Base-by-base conservation (phyloP, 1,140 invertebrate species). In the Sminthurinus signatus region DNA sequence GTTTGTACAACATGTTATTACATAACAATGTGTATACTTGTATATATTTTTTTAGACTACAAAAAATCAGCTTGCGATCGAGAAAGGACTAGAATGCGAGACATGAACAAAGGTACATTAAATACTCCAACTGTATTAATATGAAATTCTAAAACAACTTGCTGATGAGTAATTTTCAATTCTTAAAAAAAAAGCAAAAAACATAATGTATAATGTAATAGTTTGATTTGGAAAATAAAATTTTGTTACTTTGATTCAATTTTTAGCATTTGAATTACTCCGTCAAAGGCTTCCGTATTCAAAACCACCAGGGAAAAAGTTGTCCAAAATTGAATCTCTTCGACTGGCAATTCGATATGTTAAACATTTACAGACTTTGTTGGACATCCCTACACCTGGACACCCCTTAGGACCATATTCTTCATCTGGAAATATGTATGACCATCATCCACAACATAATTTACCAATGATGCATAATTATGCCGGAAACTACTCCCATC, bases 101-200 rank as follows among this genome's bases (percentile, higher is more conserved):
- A 92, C 68, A 92, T 93, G 89, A 93, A 93, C 75, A 81, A 83
- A 44, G 32, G n/a, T n/a, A n/a, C n/a, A n/a, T n/a, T n/a, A n/a
- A n/a, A n/a, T n/a, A n/a, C n/a, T n/a, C n/a, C n/a, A n/a, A n/a
- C n/a, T n/a, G n/a, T n/a, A n/a, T n/a, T n/a, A n/a, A n/a, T n/a
- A n/a, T n/a, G n/a, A n/a, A n/a, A n/a, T n/a, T n/a, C n/a, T n/a
- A n/a, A n/a, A n/a, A n/a, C n/a, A n/a, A n/a, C n/a, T n/a, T n/a
- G n/a, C n/a, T n/a, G n/a, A n/a, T n/a, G n/a, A n/a, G n/a, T n/a
- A n/a, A n/a, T n/a, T n/a, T n/a, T n/a, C n/a, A n/a, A n/a, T n/a
- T n/a, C n/a, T n/a, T n/a, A n/a, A n/a, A n/a, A n/a, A n/a, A n/a
- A n/a, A n/a, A n/a, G n/a, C n/a, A n/a, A n/a, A n/a, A n/a, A n/a